Base-by-base conservation (phyloP, 2,797 vertebrate species). In the Chlorospingus semifuscus region DNA sequence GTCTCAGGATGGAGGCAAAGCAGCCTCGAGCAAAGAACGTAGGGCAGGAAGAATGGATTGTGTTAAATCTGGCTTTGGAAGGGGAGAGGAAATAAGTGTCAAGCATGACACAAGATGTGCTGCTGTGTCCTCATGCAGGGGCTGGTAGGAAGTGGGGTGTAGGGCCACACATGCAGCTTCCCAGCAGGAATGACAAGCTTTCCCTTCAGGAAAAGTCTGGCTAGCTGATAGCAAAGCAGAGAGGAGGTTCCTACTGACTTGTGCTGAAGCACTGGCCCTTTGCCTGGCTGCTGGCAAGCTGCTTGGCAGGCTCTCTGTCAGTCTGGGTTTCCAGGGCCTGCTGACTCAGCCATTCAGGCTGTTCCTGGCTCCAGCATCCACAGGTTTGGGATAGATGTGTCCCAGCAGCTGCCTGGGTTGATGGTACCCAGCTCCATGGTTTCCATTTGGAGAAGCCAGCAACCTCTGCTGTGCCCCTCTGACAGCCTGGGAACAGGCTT, bases 241-340 rank as follows among this genome's bases (percentile, higher is more conserved):
- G 77, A 76, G 37, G 37, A 81, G 52, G 59, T 24, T 90, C 53
- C 70, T 59, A 10, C 34, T 59, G 91, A 20, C 52, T 91, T 59
- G 27, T 76, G 39, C 70, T 76, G 81, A 71, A 79, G 57, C 20
- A 6, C 81, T 95, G 83, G 63, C 81, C 47, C 16, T 66, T 59
- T 94, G 91, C 78, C 96, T 84, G 83, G 46, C 7, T 65, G 75
- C 77, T 94, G 70, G 59, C 65, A 77, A 90, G 87, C 56, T 85
- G 57, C 49, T 71, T 93, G 85, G 86, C 61, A 72, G 78, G 36
- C 42, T 92, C 29, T 57, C 0, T 0, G 59, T 4, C 39, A 79
- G 39, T 55, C 36, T 63, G 59, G 50, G n/a, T 76, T 89, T 90
- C 68, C 50, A 50, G 44, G 36, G 55, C 61, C 65, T 84, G 46